phyloP scores from a whole-genome alignment of 2,113 vertebrate genomes.

The Xiphophorus hellerii region DNA sequence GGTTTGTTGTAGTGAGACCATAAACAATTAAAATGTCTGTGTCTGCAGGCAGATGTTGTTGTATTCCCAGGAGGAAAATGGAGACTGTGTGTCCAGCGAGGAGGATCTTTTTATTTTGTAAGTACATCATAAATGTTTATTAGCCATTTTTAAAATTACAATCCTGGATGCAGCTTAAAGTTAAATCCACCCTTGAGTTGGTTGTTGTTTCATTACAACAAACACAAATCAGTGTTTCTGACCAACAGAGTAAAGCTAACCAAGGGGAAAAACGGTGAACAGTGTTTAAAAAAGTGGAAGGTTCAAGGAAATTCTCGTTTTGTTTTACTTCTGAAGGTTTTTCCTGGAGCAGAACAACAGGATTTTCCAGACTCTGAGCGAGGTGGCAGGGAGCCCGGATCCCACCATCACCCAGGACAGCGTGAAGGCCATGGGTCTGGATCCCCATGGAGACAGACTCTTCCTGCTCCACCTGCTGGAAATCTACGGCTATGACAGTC shows the following conservation, averaged over 20 bases:
- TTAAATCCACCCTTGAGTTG: background rate
- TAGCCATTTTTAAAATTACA: background rate
- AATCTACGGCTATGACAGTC: conserved; percentile 92
- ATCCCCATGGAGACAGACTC: conserved; percentile 91
- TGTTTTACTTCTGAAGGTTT: conserved; percentile 78
- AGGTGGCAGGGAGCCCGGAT: conserved; percentile 90
- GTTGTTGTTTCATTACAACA: background rate
- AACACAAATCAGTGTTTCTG: background rate
- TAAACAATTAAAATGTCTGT: conserved; percentile 20
- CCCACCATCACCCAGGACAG: conserved; percentile 92
- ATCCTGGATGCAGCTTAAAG: background rate
- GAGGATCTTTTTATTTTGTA: conserved; percentile 96
- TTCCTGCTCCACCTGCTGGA: conserved; percentile 95
- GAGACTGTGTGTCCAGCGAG: conserved; percentile 89
- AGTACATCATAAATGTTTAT: conserved; percentile 69
- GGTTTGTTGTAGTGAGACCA: background rate
- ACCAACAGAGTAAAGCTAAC: background rate
- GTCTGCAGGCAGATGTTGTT: conserved; percentile 90
- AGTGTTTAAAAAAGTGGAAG: too few species aligned
- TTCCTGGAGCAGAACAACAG: conserved; percentile 96
- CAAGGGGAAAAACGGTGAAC: too few species aligned
- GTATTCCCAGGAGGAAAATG: conserved; percentile 93
- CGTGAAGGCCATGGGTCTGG: conserved; percentile 92
- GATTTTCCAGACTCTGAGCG: conserved; percentile 92
- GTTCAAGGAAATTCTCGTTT: background rate